Percentiles rank a stretch among this genome's conserved stretches.
These are phyloP conservation scores for Piaya cayana DNA, from an alignment of 2,113 vertebrate genomes.

Conservation along the genomic window DNA sequence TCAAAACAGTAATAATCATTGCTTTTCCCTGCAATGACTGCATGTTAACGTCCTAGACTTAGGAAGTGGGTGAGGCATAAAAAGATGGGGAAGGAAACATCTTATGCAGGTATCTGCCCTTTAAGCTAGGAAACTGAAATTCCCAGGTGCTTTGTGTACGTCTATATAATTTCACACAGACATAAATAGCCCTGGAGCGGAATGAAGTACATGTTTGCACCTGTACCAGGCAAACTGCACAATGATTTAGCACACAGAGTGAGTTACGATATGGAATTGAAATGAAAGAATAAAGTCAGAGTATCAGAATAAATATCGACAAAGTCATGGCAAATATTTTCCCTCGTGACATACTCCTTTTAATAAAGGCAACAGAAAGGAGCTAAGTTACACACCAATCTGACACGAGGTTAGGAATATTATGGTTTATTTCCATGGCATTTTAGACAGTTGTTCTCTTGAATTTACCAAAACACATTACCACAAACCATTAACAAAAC, in stretches of 20 bases:
- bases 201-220: slow-evolving; percentile 47
- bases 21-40: background rate
- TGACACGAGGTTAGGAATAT: background rate
- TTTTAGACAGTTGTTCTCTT: background rate
- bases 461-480: background rate
- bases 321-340: background rate
- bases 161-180: slow-evolving; percentile 39
- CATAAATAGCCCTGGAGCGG: slow-evolving; percentile 48
- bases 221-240: background rate
- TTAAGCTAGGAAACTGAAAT: slow-evolving; percentile 27
- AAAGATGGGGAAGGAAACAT: background rate
- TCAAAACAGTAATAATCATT: background rate
- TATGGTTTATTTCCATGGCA: background rate
- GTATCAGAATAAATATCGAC: slow-evolving; percentile 18
- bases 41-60: background rate
- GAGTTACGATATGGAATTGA: slow-evolving; percentile 31
- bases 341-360: background rate
- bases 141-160: slow-evolving; percentile 52
- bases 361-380: background rate
- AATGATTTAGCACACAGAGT: background rate
- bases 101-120: background rate
- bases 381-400: background rate
- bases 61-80: background rate
- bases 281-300: slow-evolving; percentile 22
- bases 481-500: background rate